These are phyloP conservation scores for Pycnonotus jocosus DNA, from an alignment of 2,113 vertebrate genomes.

Conservation along the genomic window DNA sequence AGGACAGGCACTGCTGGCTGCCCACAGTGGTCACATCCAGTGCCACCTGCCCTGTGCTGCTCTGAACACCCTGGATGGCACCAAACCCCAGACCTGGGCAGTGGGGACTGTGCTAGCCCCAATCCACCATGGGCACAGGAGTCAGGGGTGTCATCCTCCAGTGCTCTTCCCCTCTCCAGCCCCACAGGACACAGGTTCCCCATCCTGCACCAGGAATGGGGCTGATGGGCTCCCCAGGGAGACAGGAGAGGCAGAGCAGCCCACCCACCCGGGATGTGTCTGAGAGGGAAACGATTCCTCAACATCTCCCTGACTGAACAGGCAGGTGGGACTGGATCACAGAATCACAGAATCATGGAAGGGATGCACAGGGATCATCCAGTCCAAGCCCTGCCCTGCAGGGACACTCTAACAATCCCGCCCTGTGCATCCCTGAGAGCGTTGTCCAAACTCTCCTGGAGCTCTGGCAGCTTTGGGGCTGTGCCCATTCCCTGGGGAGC, in stretches of 20 bases:
- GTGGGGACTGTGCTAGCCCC: not conserved
- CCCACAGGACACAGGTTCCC: not conserved
- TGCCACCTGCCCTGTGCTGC: not conserved
- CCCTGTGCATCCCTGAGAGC: rapidly evolving
- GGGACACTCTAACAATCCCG: not conserved
- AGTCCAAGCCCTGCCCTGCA: not conserved
- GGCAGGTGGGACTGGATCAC: not conserved
- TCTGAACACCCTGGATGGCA: not conserved
- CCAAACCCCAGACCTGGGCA: not conserved
- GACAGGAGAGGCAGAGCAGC: not conserved
- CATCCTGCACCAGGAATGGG: rapidly evolving
- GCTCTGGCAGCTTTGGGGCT: not conserved
- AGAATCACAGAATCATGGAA: not conserved
- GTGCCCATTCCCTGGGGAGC: not conserved
- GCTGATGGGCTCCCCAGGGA: not conserved
- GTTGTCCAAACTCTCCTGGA: rapidly evolving
- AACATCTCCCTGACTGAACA: not conserved
- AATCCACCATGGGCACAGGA: rapidly evolving
- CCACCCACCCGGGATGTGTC: not conserved
- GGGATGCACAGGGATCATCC: not conserved
- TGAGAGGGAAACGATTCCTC: not conserved
- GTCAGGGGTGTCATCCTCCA: not conserved
- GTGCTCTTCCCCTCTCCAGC: not conserved
- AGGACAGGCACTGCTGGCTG: rapidly evolving
- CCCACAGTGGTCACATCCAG: not conserved